Conservation (phyloP, 1,140 invertebrate species). For the Trachymyrmex cornetzi region DNA sequence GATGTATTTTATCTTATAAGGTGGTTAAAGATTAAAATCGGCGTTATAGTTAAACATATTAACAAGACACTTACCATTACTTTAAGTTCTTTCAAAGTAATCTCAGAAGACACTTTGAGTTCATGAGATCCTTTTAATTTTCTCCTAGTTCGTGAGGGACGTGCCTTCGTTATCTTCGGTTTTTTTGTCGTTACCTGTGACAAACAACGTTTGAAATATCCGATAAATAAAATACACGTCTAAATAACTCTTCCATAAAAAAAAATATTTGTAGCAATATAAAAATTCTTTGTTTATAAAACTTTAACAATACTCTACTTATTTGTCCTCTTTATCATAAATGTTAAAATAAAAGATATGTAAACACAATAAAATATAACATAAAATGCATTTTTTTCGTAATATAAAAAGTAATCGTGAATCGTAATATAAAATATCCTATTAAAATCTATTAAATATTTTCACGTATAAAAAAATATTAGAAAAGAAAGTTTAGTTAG, state of each 20-base stretch:
- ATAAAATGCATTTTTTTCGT: neutral
- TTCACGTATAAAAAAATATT: neutral
- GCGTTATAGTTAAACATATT: neutral
- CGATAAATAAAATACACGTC: neutral
- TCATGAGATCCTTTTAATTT: conserved; percentile 84
- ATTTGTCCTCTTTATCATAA: neutral
- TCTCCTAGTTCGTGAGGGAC: conserved; percentile 82
- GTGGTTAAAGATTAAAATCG: neutral
- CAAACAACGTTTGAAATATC: conserved; percentile 3
- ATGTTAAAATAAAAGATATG: neutral
- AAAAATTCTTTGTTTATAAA: neutral
- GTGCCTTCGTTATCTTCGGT: conserved; percentile 75
- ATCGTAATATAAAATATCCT: neutral
- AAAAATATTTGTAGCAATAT: neutral
- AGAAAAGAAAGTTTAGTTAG: conserved; percentile 6
- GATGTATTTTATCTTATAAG: neutral
- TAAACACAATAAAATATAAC: neutral
- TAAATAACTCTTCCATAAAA: neutral
- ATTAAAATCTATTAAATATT: neutral
- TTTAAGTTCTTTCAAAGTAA: conserved; percentile 85
- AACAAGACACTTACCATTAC: conserved; percentile 81
- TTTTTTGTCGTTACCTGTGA: conserved; percentile 79
- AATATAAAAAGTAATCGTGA: neutral
- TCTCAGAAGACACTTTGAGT: conserved; percentile 84
- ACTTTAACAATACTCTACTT: neutral